These are phyloP conservation scores for Torymus auratus DNA, from an alignment of 2,888 invertebrate genomes.

Conservation along the genomic window DNA sequence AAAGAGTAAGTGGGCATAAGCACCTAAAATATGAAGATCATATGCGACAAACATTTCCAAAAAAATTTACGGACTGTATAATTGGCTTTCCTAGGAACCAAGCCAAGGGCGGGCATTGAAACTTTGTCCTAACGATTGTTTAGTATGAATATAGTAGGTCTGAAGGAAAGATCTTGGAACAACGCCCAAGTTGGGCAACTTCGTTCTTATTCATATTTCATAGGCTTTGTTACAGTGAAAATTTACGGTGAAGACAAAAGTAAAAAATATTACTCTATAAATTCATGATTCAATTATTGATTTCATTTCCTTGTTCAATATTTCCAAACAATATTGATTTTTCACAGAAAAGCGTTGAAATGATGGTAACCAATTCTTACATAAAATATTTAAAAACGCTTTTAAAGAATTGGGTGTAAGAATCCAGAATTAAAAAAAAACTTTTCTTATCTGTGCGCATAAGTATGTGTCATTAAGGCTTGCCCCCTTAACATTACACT, in stretches of 20 bases:
- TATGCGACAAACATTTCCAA: not conserved
- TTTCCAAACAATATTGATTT: no score
- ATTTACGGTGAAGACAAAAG: not conserved
- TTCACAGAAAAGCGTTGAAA: no score
- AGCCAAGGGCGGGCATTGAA: constrained; percentile 23
- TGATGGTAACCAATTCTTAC: no score
- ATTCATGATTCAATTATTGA: no score
- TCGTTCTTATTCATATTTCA: not conserved
- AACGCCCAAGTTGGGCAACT: constrained; percentile 11
- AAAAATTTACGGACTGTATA: constrained; percentile 15
- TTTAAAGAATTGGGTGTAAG: no score
- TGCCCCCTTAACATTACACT: no score
- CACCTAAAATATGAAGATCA: constrained; percentile 8
- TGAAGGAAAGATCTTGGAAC: constrained; percentile 35
- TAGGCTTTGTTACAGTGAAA: not conserved
- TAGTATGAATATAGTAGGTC: not conserved
- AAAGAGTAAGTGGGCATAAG: no score
- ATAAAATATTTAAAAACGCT: no score
- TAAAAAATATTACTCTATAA: not conserved
- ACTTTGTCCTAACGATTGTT: constrained; percentile 24
- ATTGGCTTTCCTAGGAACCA: constrained; percentile 32
- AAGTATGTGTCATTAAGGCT: no score
- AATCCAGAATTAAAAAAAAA: no score
- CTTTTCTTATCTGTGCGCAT: no score
- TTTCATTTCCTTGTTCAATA: no score